These are phyloP conservation scores for Harpegnathos saltator DNA, from an alignment of 1,140 invertebrate genomes.

Conservation along the genomic window DNA sequence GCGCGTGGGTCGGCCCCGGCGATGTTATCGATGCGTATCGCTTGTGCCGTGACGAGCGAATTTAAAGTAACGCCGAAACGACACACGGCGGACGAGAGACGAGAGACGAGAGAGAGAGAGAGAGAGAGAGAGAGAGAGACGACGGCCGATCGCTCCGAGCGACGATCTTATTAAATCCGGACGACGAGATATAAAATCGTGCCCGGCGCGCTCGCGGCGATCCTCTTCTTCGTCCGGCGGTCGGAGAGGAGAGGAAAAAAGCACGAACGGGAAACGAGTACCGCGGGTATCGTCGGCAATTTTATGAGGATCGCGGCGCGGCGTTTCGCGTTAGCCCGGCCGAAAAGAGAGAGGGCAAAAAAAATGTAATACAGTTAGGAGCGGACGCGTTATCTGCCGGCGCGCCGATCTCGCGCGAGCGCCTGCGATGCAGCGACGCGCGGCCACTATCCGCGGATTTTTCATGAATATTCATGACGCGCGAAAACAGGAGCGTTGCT, in stretches of 20 bases:
- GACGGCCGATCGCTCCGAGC: conserved; percentile 35
- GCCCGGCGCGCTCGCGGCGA: conserved; percentile 15
- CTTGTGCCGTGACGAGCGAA: conserved; percentile 22
- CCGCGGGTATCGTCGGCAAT: conserved; percentile 17
- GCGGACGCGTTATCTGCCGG: conserved; percentile 62
- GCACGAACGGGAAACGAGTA: too few species aligned
- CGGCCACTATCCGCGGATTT: conserved; percentile 65
- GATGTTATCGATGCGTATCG: conserved; percentile 54
- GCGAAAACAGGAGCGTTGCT: not conserved
- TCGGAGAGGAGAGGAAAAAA: conserved; percentile 3
- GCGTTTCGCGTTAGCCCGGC: conserved; percentile 21
- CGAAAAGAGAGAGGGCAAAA: not conserved
- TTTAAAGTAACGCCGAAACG: conserved; percentile 6
- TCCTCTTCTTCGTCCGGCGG: not conserved
- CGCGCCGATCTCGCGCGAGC: conserved; percentile 66
- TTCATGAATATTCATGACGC: conserved; percentile 76
- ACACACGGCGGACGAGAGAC: not conserved
- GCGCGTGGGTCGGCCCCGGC: conserved; percentile 50
- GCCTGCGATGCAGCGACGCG: conserved; percentile 59
- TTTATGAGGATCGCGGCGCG: conserved; percentile 15
- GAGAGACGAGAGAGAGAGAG: not conserved
- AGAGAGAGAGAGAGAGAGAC: not conserved
- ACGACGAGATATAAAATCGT: conserved; percentile 22
- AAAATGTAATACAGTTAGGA: too few species aligned
- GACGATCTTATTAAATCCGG: conserved; percentile 45